These are phyloP conservation scores for Andricus quercusramuli DNA, from an alignment of 2,888 invertebrate genomes.

Conservation along the genomic window DNA sequence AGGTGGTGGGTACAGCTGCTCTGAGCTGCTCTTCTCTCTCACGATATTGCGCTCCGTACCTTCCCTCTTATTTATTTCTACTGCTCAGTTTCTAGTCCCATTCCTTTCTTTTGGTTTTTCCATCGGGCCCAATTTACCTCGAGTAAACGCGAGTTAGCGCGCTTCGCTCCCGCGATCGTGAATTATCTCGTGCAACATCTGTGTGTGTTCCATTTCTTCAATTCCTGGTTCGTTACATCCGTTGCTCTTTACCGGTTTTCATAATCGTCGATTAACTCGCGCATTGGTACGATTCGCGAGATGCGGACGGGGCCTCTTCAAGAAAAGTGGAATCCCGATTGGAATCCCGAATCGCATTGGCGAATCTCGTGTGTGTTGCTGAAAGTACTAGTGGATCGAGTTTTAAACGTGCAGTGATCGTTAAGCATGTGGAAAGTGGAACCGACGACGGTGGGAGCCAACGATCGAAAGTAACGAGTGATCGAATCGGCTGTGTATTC, in stretches of 20 bases:
- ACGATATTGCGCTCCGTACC: constrained; percentile 20
- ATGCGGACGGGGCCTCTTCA: constrained; percentile 9
- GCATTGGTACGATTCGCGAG: constrained; percentile 1
- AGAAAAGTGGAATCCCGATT: constrained; percentile 4
- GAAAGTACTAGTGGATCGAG: neutral
- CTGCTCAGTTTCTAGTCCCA: constrained; percentile 40
- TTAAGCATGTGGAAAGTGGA: constrained; percentile 65
- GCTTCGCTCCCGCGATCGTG: constrained; percentile 22
- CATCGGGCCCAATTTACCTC: constrained; percentile 29
- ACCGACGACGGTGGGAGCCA: constrained; percentile 56
- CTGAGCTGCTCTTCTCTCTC: constrained; percentile 25
- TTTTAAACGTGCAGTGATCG: constrained; percentile 41
- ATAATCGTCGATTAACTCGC: constrained; percentile 7
- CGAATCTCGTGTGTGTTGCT: constrained; percentile 22
- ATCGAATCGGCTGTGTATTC: constrained; percentile 36
- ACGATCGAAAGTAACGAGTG: constrained; percentile 60
- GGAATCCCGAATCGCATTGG: constrained; percentile 14
- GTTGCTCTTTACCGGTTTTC: constrained; percentile 1
- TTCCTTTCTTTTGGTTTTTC: constrained; percentile 26
- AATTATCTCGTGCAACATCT: constrained; percentile 24
- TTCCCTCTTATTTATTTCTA: constrained; percentile 36
- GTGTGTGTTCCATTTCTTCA: neutral
- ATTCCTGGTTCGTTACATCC: neutral
- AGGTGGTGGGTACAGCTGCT: constrained; percentile 60
- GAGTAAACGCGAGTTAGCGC: constrained; percentile 1